Base-by-base conservation (phyloP, 1,140 invertebrate genomes). In the Caenorhabditis briggsae region DNA sequence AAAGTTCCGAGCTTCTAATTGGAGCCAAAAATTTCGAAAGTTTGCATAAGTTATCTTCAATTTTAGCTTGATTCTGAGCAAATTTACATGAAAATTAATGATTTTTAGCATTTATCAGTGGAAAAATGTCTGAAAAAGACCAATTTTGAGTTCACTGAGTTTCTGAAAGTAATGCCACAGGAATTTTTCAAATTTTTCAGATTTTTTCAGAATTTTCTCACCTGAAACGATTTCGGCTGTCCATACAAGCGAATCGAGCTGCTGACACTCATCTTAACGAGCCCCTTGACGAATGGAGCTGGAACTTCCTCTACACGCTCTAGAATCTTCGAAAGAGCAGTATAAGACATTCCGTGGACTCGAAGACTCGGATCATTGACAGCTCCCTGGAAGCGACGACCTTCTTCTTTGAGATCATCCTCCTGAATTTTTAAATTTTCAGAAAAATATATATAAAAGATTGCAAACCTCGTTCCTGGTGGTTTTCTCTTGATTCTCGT, bases 361-460 rank as follows among this genome's bases (percentile, higher is more conserved):
- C 58, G 61, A 33, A 85, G 20, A 48, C 65, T 85, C 23, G 84
- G 65, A 56, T 85, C 64, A 5, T 20, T 8, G 64, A 85, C 84
- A 12, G 50, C 46, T 3, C 5, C 64, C 5, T 48, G 46, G 50
- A 85, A 85, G 6, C 84, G 84, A 50, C 84, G 84, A 25, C 74
- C 41, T 65, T 85, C 84, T 18, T 85, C 61, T 58, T 85, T 85
- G 20, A 85, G 50, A 43, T 48, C 53, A 11, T 85, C 84, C 23
- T 85, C 84, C 84, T 85, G 50, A 23, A 85, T 41, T n/a, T 46
- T 43, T 11, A 25, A 46, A n/a, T 11, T 53, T 78, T 11, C 5
- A 25, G 53, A 23, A 18, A 11, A 8, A 16, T n/a, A 18, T 46
- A 46, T 46, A 18, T 48, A 1, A 78, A 50, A 70, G 46, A 70